Base-by-base conservation (phyloP, 2,888 invertebrate species). In the Agelastica alni region DNA sequence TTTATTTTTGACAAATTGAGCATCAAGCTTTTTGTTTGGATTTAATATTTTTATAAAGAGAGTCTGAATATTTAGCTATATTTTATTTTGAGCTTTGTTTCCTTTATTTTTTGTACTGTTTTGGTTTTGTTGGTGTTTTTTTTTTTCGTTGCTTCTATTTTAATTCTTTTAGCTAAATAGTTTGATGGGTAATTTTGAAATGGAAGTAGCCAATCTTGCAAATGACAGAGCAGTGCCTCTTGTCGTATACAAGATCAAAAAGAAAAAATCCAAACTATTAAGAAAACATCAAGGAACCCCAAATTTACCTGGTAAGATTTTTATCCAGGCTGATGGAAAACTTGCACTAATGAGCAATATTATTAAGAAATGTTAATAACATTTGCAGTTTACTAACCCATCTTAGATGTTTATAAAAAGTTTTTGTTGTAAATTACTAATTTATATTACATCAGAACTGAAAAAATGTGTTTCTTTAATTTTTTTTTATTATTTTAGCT, bases 211-310 rank as follows among this genome's bases (percentile, higher is more conserved):
- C 59, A 70, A 66, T 70, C 79, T 67, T 75, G 80, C 72, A 76
- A 79, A 67, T 73, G 79, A 76, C 76, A 79, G 59, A 79, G 81
- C 65, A 75, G 77, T 76, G 77, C 81, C 77, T 76, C 78, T 75
- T 73, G 78, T 75, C 74, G 76, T 75, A 49, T 72, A 75, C 53
- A 82, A 82, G 76, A 78, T 80, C 72, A 79, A 78, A 56, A 87
- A 87, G 79, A 87, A 87, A 71, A 85, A 85, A 70, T 81, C 85
- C 60, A 86, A 85, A 75, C 78, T 86, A 68, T 83, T 85, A 69
- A 85, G 86, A 62, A 85, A 88, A 72, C 85, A 86, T 65, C 89
- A 90, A 75, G 87, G 86, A 79, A 89, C 89, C 82, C 88, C 89
- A 71, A 91, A 91, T 78, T 82, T 88, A 70, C 88, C 89, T 79